Evolutionary conservation across 2,113 vertebrate species (phyloP).

Genomic region (Leptobrachium leishanense): DNA sequence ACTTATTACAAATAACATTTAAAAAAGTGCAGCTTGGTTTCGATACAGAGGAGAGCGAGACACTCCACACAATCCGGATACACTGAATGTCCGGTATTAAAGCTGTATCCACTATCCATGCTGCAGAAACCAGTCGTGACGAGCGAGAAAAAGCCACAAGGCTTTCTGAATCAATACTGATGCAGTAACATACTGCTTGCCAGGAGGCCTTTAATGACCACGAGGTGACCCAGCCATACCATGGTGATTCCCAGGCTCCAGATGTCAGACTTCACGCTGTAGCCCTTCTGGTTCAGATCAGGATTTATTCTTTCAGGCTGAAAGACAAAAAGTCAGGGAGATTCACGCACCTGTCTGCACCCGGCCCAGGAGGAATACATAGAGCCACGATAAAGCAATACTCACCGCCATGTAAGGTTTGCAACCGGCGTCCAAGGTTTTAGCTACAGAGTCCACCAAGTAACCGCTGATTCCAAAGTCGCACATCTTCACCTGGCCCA

Average conservation of each 20-base stretch:
- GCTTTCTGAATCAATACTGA: too few species aligned
- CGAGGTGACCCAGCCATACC: constrained; percentile 63
- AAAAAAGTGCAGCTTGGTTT: too few species aligned
- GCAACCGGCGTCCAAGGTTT: constrained; percentile 95
- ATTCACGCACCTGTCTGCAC: too few species aligned
- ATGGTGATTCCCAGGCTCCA: constrained; percentile 97
- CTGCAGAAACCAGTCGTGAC: too few species aligned
- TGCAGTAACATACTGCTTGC: too few species aligned
- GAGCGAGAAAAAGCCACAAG: too few species aligned
- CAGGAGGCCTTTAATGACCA: too few species aligned
- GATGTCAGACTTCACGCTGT: constrained; percentile 95
- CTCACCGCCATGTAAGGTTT: constrained; percentile 98
- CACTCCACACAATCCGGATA: too few species aligned
- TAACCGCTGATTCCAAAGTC: constrained; percentile 97
- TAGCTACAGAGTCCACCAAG: constrained; percentile 93
- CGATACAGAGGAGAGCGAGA: too few species aligned
- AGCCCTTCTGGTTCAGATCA: constrained; percentile 94
- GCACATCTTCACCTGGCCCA: constrained; percentile 98
- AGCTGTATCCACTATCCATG: too few species aligned
- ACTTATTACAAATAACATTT: too few species aligned
- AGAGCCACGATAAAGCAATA: constrained; percentile 22
- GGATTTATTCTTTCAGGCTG: constrained; percentile 98
- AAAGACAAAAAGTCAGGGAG: background rate
- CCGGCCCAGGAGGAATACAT: background rate
- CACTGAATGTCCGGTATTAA: too few species aligned